Percentiles rank a stretch among this genome's conserved stretches.
phyloP scores from a whole-genome alignment of 2,113 vertebrate species.

The Muscicapa adusta region DNA sequence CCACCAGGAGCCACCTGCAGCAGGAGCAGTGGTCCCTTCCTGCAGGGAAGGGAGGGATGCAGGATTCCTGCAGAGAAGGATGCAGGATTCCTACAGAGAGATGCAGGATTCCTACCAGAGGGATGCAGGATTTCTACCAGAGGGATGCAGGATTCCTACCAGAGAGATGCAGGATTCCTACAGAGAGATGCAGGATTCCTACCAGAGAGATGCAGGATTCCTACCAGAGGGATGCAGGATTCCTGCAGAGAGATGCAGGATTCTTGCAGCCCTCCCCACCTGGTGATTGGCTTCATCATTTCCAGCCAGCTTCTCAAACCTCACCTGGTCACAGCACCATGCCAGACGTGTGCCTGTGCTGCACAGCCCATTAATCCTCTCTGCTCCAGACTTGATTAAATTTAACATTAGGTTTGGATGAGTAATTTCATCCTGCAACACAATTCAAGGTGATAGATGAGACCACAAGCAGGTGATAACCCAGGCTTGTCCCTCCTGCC shows the following conservation, averaged over 20 bases:
- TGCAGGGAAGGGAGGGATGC: no score
- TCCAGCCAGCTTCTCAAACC: background rate
- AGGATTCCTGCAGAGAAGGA: no score
- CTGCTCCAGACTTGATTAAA: constrained; percentile 54
- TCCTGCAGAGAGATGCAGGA: background rate
- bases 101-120: no score
- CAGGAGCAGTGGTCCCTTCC: background rate
- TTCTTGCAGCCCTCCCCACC: background rate
- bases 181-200: background rate
- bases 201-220: background rate
- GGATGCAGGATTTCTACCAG: no score
- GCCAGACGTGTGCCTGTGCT: background rate
- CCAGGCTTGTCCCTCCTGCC: background rate
- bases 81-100: no score
- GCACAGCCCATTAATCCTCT: constrained; percentile 62
- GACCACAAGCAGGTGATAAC: constrained; percentile 33
- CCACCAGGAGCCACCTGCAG: background rate
- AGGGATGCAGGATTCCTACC: no score
- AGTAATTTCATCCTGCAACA: constrained; percentile 64
- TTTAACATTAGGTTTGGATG: constrained; percentile 68
- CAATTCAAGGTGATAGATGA: constrained; percentile 67
- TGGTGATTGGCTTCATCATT: background rate
- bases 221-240: background rate
- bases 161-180: no score
- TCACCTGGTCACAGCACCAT: background rate